These are phyloP conservation scores for Drosophila subpulchrella DNA, from an alignment of 1,140 invertebrate genomes.

Conservation along the genomic window DNA sequence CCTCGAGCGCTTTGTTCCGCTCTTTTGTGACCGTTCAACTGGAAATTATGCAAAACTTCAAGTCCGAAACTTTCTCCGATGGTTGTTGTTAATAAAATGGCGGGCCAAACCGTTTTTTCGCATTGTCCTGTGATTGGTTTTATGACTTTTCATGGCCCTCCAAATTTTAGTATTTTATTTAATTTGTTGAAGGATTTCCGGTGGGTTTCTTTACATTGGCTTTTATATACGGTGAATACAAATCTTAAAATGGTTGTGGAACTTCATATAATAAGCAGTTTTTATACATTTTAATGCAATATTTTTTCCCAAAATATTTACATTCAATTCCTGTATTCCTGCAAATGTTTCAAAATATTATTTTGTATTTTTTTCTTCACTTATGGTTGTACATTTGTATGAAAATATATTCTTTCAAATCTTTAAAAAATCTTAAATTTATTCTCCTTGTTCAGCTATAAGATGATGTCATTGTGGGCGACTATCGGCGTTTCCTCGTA, in stretches of 20 bases:
- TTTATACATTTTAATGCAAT: no score
- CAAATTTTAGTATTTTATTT: conserved; percentile 18
- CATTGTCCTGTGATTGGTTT: conserved; percentile 45
- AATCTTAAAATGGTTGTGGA: not conserved
- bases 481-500: conserved; percentile 16
- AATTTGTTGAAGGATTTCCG: conserved; percentile 9
- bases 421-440: conserved; percentile 6
- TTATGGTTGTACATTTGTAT: no score
- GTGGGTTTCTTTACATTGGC: not conserved
- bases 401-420: no score
- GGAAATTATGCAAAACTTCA: conserved; percentile 68
- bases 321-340: no score
- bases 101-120: conserved; percentile 4
- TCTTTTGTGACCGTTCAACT: conserved; percentile 56
- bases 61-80: conserved; percentile 53
- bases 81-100: conserved; percentile 50
- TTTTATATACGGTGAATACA: not conserved
- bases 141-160: conserved; percentile 32
- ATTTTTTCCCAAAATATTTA: no score
- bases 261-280: no score
- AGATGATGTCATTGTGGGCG: not conserved
- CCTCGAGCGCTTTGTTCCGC: conserved; percentile 34
- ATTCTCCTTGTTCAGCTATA: no score
- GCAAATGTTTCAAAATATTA: not conserved
- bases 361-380: no score